Evolutionary conservation across 2,888 invertebrate species (phyloP), one percentile per base, ranked within the genome.

Genomic region (Pardosa pseudoannulata): DNA sequence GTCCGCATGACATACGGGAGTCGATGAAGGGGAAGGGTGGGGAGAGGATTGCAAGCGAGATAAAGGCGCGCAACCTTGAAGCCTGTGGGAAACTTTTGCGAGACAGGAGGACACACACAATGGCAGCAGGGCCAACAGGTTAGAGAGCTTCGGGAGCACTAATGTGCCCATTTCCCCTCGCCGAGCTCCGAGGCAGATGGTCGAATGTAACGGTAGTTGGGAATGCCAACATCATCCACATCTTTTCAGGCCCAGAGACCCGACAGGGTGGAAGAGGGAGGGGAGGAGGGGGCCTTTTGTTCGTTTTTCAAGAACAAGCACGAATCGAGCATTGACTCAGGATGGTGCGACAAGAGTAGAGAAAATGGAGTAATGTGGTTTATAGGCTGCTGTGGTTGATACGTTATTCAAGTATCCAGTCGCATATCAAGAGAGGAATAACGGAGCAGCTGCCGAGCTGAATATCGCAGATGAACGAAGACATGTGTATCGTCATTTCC

Each of bases 31-130:
- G 68, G 36, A 79, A 64, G 62, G 78, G 56, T 19, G 78, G 68
- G 50, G 23, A 70, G 68, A 65, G 39, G 39, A 70, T 68, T 19
- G 39, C 46, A 36, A 32, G 76, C 65, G 70, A 76, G 85, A 78
- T 78, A 85, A 82, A 83, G 78, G 76, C 83, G 76, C 78, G 65
- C 83, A 83, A 86, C 86, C 86, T 86, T 86, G 86, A 79, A 74
- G 79, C 76, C 39, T 71, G 86, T 86, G 86, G 86, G 86, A 86
- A 86, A 86, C 74, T 86, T 86, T 74, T 19, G 78, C 31, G 79
- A 70, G 74, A 73, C 83, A 32, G 41, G 68, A 50, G 50, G 68
- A 36, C 36, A 36, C 67, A 73, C 68, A 86, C 86, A 86, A 86
- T 86, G 50, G 79, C 73, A 62, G 79, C 73, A 83, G 78, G 83